Evolutionary conservation across 2,797 vertebrate genomes (phyloP).

Genomic region (Eulemur coronatus): DNA sequence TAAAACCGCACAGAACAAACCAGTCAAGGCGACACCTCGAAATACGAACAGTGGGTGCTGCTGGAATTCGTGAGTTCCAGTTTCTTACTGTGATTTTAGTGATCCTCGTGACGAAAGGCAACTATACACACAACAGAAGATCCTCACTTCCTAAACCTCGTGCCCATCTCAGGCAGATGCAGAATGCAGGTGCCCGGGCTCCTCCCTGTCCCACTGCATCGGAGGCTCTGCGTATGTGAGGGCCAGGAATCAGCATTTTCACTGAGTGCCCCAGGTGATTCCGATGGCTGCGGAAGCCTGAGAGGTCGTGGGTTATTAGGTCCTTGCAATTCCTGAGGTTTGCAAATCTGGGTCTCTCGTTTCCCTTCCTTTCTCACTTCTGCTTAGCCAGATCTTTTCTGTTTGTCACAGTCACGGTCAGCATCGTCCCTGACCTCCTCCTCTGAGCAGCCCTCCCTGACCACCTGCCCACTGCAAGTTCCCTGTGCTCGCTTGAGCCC

Average conservation of each 20-base stretch:
- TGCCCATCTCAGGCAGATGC: not conserved
- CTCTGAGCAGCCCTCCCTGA: not conserved
- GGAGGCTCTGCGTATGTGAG: not conserved
- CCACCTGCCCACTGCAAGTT: accelerated
- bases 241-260: not conserved
- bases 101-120: not conserved
- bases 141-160: not conserved
- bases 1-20: accelerated
- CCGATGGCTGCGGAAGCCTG: accelerated
- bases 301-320: not conserved
- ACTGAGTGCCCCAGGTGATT: not conserved
- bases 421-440: not conserved
- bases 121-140: not conserved
- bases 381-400: not conserved
- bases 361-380: not conserved
- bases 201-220: accelerated
- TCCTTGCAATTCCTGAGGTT: not conserved
- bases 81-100: not conserved
- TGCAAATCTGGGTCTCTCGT: not conserved
- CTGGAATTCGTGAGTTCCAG: not conserved
- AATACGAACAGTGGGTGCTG: accelerated
- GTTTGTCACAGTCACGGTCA: not conserved
- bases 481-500: not conserved
- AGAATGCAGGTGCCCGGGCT: not conserved
- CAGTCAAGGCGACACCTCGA: accelerated